Base-by-base conservation (phyloP, 1,140 invertebrate species). In the Spodoptera frugiperda region DNA sequence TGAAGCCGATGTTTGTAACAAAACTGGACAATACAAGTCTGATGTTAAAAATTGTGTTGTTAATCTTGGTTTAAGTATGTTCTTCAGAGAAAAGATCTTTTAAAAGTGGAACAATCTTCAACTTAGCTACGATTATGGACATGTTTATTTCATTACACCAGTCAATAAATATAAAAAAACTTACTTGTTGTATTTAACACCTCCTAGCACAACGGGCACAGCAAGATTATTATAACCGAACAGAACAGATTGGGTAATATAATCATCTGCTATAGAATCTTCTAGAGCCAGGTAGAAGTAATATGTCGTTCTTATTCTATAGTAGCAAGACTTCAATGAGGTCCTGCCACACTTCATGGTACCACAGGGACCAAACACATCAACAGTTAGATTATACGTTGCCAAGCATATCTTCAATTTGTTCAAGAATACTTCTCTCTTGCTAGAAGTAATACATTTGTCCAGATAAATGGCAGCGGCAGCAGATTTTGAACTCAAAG, bases 211-310 rank as follows among this genome's bases (percentile, higher is more conserved):
- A 48, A 95, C 87, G 0, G 95, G 95, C 14, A 95, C 89, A 1
- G 94, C 86, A 76, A 94, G 87, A 81, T 94, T 86, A 72, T 91
- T 85, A 61, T 95, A 88, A 0, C 89, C 89, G 55, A 83, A 79
- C 85, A 94, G 95, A 46, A 97, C 92, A 73, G 95, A 95, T 76
- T 96, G 95, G 0, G 96, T 96, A 1, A 96, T 87, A 88, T 96
- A 96, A 85, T 96, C 95, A 30, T 85, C 80, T 75, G 94, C 93
- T 17, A 95, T 76, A 25, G 95, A 95, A 84, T 97, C 97, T 85
- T 97, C 96, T 54, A 97, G 95, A 0, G 96, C 95, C 53, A 97
- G 84, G 82, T 96, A 97, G 78, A 97, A 97, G 78, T 94, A 95
- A 85, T 97, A 97, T 15, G 89, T 78, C 8, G 94, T 92, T 44